Evolutionary conservation across 2,888 invertebrate genomes (phyloP).

Genomic region (Lycocerus yunnanus): DNA sequence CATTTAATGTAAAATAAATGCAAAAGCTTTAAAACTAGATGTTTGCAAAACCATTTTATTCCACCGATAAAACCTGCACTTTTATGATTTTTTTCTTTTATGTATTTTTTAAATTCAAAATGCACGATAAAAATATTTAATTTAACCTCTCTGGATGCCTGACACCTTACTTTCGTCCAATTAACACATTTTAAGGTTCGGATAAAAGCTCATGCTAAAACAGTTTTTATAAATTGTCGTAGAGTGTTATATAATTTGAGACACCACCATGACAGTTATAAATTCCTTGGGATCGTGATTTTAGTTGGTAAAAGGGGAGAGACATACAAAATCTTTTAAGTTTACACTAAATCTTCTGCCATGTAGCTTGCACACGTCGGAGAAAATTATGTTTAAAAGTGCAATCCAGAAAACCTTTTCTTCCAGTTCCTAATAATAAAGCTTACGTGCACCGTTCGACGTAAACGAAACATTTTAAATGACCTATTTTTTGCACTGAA

Average conservation of each 20-base stretch:
- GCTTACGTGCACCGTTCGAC: background rate
- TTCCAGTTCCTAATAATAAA: too few species aligned
- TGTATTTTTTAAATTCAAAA: background rate
- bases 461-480: background rate
- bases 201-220: background rate
- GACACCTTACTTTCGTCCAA: background rate
- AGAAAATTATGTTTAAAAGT: background rate
- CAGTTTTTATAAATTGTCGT: background rate
- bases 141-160: background rate
- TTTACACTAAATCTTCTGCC: background rate
- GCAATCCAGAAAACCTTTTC: background rate
- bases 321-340: background rate
- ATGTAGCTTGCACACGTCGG: background rate
- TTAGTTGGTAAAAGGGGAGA: background rate
- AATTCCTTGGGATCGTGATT: background rate
- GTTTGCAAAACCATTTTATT: background rate
- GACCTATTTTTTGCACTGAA: background rate
- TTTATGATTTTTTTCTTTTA: background rate
- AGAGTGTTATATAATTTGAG: background rate
- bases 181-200: background rate
- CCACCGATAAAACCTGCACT: background rate
- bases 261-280: background rate
- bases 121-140: background rate
- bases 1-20: conserved; percentile 4
- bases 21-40: conserved; percentile 1